Percentiles rank a stretch among this genome's conserved stretches.
Conservation (phyloP, 1,140 invertebrate genomes). For the Spodoptera litura region DNA sequence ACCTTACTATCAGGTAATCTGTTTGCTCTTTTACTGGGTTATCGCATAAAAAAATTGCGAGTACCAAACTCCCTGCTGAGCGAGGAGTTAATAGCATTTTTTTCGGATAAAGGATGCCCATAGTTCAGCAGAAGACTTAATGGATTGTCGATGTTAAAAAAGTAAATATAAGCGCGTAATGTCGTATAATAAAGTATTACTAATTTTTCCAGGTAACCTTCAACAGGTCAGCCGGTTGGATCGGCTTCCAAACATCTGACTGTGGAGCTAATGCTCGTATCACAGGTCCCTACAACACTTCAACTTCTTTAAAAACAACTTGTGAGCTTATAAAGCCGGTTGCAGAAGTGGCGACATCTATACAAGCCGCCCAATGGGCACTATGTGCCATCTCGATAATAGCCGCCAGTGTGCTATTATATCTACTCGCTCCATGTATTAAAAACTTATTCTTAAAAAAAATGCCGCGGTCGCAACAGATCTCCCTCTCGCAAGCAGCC, state of each 20-base stretch:
- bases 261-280: constrained; percentile 69
- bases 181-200: too few species aligned
- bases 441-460: constrained; percentile 68
- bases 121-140: too few species aligned
- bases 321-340: constrained; percentile 64
- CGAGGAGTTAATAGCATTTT: too few species aligned
- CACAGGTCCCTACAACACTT: constrained; percentile 67
- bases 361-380: constrained; percentile 78
- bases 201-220: constrained; percentile 72
- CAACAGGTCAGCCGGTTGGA: constrained; percentile 76
- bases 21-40: too few species aligned
- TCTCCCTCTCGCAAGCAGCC: constrained; percentile 74
- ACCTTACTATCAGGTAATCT: too few species aligned
- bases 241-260: constrained; percentile 70
- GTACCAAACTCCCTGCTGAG: too few species aligned
- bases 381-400: constrained; percentile 72
- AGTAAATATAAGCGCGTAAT: too few species aligned
- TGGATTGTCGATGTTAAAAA: too few species aligned
- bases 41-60: too few species aligned
- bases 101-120: too few species aligned
- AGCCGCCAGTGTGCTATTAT: constrained; percentile 67
- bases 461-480: constrained; percentile 67
- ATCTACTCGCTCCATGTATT: constrained; percentile 73
- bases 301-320: constrained; percentile 54
- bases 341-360: constrained; percentile 69